A percentile compares a stretch with the other conserved stretches of the same genome.
Conservation (phyloP, 2,888 invertebrate species). For the Tachina grossa region DNA sequence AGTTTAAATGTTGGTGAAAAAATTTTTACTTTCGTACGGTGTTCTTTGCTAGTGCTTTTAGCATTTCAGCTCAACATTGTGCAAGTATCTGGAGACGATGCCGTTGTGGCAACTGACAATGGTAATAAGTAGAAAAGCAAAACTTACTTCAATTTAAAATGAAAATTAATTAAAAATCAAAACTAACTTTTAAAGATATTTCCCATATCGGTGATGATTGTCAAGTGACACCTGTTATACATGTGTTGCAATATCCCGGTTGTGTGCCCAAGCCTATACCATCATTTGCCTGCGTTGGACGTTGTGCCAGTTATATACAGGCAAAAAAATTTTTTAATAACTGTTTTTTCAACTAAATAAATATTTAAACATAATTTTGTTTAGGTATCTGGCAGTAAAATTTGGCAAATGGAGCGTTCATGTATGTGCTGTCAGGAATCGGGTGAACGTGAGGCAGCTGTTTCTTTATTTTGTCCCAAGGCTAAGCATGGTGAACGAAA, state of each 20-base stretch:
- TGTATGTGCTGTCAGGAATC: constrained; percentile 98
- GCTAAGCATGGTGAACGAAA: constrained; percentile 93
- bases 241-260: constrained; percentile 94
- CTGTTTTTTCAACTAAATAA: no score
- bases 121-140: constrained; percentile 71
- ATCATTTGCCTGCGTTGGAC: constrained; percentile 96
- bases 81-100: constrained; percentile 70
- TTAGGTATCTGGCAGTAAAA: constrained; percentile 96
- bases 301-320: constrained; percentile 88
- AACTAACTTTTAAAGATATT: constrained; percentile 75
- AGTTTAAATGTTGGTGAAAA: constrained; percentile 34
- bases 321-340: not conserved
- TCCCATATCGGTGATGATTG: constrained; percentile 88
- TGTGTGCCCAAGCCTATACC: constrained; percentile 96
- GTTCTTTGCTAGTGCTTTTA: constrained; percentile 14
- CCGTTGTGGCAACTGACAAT: constrained; percentile 74
- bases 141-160: not conserved
- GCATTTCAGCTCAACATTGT: constrained; percentile 18
- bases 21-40: not conserved
- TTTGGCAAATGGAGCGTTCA: constrained; percentile 97
- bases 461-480: constrained; percentile 94
- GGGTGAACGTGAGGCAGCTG: constrained; percentile 94
- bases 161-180: not conserved
- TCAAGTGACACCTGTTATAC: constrained; percentile 95
- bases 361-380: not conserved